phyloP scores from a whole-genome alignment of 1,140 invertebrate genomes.

The Cydia strobilella region DNA sequence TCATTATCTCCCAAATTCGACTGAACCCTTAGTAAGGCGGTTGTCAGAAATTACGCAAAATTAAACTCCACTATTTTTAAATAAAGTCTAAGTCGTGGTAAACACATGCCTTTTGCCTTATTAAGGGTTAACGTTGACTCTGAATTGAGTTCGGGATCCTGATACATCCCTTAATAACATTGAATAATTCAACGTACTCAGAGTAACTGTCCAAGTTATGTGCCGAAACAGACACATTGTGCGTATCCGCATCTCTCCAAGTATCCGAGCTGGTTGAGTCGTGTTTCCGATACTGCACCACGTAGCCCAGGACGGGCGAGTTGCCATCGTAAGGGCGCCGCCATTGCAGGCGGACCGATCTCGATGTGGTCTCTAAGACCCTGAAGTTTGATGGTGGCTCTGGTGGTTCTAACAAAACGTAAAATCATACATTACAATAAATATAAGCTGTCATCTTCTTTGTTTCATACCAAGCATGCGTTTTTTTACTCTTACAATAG shows the following conservation, averaged over 20 bases:
- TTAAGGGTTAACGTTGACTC: too few species aligned
- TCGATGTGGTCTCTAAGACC: constrained; percentile 85
- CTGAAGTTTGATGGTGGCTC: constrained; percentile 85
- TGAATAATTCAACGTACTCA: constrained; percentile 47
- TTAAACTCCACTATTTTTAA: too few species aligned
- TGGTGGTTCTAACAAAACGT: constrained; percentile 82
- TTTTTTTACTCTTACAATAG: too few species aligned
- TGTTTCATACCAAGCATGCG: too few species aligned
- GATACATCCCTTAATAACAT: too few species aligned
- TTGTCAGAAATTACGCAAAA: too few species aligned
- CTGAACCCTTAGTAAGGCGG: too few species aligned
- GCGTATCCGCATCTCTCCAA: constrained; percentile 71
- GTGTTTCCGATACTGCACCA: constrained; percentile 83
- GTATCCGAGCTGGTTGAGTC: constrained; percentile 62
- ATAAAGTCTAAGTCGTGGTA: too few species aligned
- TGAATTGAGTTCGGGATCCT: too few species aligned
- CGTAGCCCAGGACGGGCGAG: constrained; percentile 87
- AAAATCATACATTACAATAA: constrained; percentile 10
- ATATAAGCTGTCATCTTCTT: background rate
- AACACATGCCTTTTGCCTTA: too few species aligned
- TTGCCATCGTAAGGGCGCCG: constrained; percentile 89
- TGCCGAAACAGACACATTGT: constrained; percentile 69
- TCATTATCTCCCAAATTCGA: too few species aligned
- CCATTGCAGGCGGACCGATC: constrained; percentile 87
- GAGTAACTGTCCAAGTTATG: constrained; percentile 56